These are phyloP conservation scores for Oreochromis niloticus DNA, from an alignment of 2,113 vertebrate species.

Conservation along the genomic window DNA sequence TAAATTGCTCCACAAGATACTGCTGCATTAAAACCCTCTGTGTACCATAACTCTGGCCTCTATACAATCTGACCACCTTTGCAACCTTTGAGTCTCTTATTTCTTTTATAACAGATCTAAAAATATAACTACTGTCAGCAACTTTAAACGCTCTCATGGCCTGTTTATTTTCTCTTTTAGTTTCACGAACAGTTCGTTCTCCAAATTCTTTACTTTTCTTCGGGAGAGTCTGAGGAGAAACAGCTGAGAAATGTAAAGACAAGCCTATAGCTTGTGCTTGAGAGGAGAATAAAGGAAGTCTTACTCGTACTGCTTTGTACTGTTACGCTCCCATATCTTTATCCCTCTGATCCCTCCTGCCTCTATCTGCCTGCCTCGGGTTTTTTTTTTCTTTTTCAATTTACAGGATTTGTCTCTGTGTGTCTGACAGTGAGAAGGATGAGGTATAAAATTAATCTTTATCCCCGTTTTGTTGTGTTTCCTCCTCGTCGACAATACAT, in stretches of 20 bases:
- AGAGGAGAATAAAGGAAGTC: slow-evolving; percentile 45
- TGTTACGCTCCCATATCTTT: slow-evolving; percentile 42
- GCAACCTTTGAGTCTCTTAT: slow-evolving; percentile 25
- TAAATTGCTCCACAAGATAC: slow-evolving; percentile 28
- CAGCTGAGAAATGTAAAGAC: slow-evolving; percentile 12
- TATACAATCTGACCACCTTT: slow-evolving; percentile 9
- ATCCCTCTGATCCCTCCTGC: slow-evolving; percentile 57
- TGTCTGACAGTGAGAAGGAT: slow-evolving; percentile 60
- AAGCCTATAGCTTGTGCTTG: slow-evolving; percentile 2
- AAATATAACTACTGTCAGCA: slow-evolving; percentile 38
- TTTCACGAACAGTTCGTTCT: slow-evolving; percentile 4
- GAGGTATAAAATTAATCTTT: slow-evolving; percentile 74
- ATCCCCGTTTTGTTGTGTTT: slow-evolving; percentile 68
- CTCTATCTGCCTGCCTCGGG: slow-evolving; percentile 33
- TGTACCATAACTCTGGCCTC: slow-evolving; percentile 2
- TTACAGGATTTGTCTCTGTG: slow-evolving; percentile 67
- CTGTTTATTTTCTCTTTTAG: not conserved
- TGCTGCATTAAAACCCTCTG: slow-evolving; percentile 13
- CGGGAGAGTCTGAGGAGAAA: not conserved
- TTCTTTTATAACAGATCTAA: slow-evolving; percentile 39
- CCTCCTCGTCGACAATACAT: slow-evolving; percentile 66
- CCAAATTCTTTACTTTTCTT: slow-evolving; percentile 27
- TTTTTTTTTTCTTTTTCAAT: slow-evolving; percentile 60
- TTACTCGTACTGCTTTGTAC: slow-evolving; percentile 34
- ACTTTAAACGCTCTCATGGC: slow-evolving; percentile 6